Percentiles rank a stretch among this genome's conserved stretches.
Conservation (phyloP, 2,888 invertebrate genomes). For the Chaetoderma sp. region DNA sequence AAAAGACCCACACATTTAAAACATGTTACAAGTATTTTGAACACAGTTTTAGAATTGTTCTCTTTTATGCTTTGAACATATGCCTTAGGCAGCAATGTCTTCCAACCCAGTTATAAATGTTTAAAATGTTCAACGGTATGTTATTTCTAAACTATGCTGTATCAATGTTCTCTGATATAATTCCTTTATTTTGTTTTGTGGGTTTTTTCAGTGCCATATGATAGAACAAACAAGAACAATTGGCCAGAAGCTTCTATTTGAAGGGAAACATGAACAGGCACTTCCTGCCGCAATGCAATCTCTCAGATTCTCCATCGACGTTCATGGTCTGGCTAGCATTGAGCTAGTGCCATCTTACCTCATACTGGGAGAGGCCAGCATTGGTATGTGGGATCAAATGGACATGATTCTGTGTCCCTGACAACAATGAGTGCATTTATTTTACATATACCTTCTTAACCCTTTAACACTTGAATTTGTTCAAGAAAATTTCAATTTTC, state of each 20-base stretch:
- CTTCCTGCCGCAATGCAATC: constrained; percentile 70
- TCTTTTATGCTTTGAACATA: too few species aligned
- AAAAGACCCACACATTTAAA: too few species aligned
- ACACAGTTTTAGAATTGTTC: too few species aligned
- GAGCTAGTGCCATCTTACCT: constrained; percentile 70
- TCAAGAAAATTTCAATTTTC: too few species aligned
- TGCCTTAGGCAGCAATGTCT: too few species aligned
- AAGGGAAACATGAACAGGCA: constrained; percentile 68
- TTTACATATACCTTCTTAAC: too few species aligned
- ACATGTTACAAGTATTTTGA: too few species aligned
- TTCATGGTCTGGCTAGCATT: constrained; percentile 68
- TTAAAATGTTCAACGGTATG: too few species aligned
- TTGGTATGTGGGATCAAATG: constrained; percentile 63
- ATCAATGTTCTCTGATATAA: not conserved
- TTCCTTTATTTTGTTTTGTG: not conserved
- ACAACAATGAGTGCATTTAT: too few species aligned
- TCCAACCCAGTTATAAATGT: too few species aligned
- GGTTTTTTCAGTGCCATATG: constrained; percentile 59
- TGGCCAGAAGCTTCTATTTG: constrained; percentile 68
- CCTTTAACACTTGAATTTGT: too few species aligned
- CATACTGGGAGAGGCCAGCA: constrained; percentile 69
- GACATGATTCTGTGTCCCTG: too few species aligned
- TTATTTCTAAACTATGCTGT: not conserved
- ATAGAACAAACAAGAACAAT: constrained; percentile 67
- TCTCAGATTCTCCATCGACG: constrained; percentile 67